Base-by-base conservation (phyloP, 2,113 vertebrate genomes). In the Labeo catla region DNA sequence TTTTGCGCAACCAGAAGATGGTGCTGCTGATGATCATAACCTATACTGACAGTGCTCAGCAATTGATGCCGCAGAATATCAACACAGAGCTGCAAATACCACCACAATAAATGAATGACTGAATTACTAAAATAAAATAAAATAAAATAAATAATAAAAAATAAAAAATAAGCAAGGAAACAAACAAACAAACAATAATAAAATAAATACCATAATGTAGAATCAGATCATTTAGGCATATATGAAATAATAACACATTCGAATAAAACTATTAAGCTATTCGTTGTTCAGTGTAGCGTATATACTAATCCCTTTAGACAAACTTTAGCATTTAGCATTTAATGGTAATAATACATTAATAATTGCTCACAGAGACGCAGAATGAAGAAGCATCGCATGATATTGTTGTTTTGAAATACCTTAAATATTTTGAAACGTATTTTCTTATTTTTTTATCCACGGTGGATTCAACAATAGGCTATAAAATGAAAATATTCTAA, bases 1-100 rank as follows among this genome's bases (percentile, higher is more conserved):
- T 66, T 66, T 81, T 65, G 36, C 23, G 34, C 21, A 49, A 49
- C 79, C 79, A 81, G 59, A 65, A 81, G 79, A 66, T 81, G 79
- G 79, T 16, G 79, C 79, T 81, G 28, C 23, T 77, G 76, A 8
- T 54, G 50, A 77, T 77, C 19, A 77, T 54, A 54, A 54, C 73
- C 16, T 59, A 34, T 36, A 54, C 76, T 49, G 16, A 21, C 54
- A 47, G 21, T 11, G 39, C 39, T 49, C 1, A 45, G 57, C 10
- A 80, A 45, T 23, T 45, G 39, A 79, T 61, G 19, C 19, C 8
- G 6, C 16, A 80, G 9, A 43, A 81, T 16, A 65, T 57, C 15
- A 28, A 34, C 28, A 50, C 23, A 57, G 36, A 11, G 68, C 68
- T 72, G 8, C 16, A 21, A 36, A 36, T 36, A 78, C 50, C 47